phyloP scores from a whole-genome alignment of 2,888 invertebrate species.

The Trichacis sp. region DNA sequence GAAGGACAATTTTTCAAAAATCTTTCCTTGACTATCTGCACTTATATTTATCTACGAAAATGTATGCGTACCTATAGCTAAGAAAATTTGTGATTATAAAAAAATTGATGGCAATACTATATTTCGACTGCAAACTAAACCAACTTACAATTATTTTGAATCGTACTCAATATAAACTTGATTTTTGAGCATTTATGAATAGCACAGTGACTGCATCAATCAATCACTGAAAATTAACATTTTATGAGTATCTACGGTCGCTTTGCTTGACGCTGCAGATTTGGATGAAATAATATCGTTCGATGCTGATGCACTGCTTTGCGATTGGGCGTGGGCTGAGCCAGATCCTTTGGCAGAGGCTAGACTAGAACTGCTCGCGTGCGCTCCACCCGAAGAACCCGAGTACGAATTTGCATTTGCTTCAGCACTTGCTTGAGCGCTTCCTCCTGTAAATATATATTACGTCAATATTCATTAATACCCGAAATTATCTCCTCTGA shows the following conservation, averaged over 20 bases:
- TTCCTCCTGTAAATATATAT: background rate
- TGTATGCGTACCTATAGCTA: too few relatives aligned
- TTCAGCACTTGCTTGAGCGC: background rate
- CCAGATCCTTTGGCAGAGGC: background rate
- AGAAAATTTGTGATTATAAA: too few relatives aligned
- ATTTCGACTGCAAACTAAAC: too few relatives aligned
- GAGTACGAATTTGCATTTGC: background rate
- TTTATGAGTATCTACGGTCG: background rate
- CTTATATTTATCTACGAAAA: too few relatives aligned
- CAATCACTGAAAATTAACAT: background rate
- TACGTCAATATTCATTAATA: too few relatives aligned
- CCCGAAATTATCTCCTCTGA: too few relatives aligned
- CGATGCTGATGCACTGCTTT: background rate
- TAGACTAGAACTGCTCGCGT: background rate
- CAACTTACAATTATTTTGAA: too few relatives aligned
- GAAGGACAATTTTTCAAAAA: too few relatives aligned
- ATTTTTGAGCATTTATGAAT: too few relatives aligned
- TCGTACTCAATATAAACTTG: too few relatives aligned
- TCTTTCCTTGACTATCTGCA: too few relatives aligned
- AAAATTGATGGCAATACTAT: too few relatives aligned
- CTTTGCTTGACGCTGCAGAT: background rate
- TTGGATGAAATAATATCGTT: background rate
- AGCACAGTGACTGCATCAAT: background rate
- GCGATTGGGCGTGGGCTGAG: background rate
- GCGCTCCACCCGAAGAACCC: background rate